Conservation (phyloP, 2,888 invertebrate genomes). For the Ypsolopha scabrella region DNA sequence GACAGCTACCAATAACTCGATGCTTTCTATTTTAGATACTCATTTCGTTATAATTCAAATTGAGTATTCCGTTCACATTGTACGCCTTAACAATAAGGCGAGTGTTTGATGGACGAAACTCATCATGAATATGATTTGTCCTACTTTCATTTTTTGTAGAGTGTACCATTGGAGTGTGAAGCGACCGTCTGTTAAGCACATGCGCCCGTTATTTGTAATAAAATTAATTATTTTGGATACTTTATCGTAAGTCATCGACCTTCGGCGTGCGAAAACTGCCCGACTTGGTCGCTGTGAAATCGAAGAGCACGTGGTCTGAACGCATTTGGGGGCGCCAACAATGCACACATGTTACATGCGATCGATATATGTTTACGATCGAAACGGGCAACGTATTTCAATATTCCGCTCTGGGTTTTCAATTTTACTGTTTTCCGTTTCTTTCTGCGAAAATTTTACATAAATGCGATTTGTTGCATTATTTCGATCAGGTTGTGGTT, state of each 20-base stretch:
- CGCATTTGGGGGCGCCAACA: conserved; percentile 22
- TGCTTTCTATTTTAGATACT: too few species aligned
- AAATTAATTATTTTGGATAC: conserved; percentile 17
- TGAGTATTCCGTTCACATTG: conserved; percentile 30
- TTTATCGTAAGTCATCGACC: conserved; percentile 30
- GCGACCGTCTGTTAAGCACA: conserved; percentile 5
- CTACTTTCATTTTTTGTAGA: conserved; percentile 26
- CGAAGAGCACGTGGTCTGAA: conserved; percentile 25
- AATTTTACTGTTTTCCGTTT: neutral
- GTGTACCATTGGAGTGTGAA: conserved; percentile 12
- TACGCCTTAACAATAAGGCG: conserved; percentile 21
- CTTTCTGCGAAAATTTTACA: neutral
- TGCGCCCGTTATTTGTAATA: conserved; percentile 6
- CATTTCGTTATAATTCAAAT: too few species aligned
- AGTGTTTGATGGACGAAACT: conserved; percentile 19
- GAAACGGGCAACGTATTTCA: neutral
- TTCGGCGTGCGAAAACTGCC: conserved; percentile 26
- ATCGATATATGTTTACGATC: neutral
- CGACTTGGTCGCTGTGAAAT: conserved; percentile 31
- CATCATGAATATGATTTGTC: conserved; percentile 27
- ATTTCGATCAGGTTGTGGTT: too few species aligned
- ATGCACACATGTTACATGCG: neutral
- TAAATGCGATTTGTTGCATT: too few species aligned
- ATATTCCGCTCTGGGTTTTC: neutral
- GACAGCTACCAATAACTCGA: too few species aligned